A percentile compares a stretch with the other conserved stretches of the same genome.
phyloP scores from a whole-genome alignment of 2,113 vertebrate species.

The Mus musculus region GRCm39 chr1:125938001-125938500 shows the following conservation, averaged over 20 bases:
- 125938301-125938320: neutral
- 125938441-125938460: neutral
- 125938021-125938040: neutral
- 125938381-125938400: slow-evolving; percentile 7
- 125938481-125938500: neutral
- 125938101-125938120: too few species aligned
- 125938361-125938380: slow-evolving; percentile 16
- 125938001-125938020: neutral
- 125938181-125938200: neutral
- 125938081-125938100: neutral
- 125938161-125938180: neutral
- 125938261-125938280: slow-evolving; percentile 20
- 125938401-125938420: neutral
- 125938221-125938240: slow-evolving; percentile 21
- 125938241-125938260: neutral
- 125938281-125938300: slow-evolving; percentile 47
- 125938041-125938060: too few species aligned
- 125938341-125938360: slow-evolving; percentile 25
- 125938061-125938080: too few species aligned
- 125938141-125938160: neutral
- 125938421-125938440: neutral
- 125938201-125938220: slow-evolving; percentile 1
- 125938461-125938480: neutral
- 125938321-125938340: slow-evolving; percentile 33
- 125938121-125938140: neutral